A percentile compares a stretch with the other conserved stretches of the same genome.
Evolutionary conservation across 2,797 vertebrate species (phyloP).

Genomic region (Sorex maritimensis): DNA sequence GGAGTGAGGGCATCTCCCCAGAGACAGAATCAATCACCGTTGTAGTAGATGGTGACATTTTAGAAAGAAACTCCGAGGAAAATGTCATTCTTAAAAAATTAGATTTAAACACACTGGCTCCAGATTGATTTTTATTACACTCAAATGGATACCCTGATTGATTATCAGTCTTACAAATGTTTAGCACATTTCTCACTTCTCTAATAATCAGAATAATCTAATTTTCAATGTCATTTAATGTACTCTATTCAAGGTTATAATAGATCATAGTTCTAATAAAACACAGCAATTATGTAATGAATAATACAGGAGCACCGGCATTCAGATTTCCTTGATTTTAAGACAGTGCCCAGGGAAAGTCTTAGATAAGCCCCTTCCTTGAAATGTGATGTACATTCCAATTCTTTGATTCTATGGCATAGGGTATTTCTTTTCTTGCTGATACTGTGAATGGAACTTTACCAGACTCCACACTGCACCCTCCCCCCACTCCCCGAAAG

Average conservation of each 20-base stretch:
- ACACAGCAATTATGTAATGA: slow-evolving; percentile 90
- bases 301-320: slow-evolving; percentile 88
- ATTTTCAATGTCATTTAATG: slow-evolving; percentile 92
- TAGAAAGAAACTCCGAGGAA: slow-evolving; percentile 92
- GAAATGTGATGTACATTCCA: not conserved
- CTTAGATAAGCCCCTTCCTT: slow-evolving; percentile 55
- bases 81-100: slow-evolving; percentile 95
- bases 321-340: slow-evolving; percentile 79
- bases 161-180: slow-evolving; percentile 91
- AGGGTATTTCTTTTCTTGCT: not conserved
- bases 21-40: slow-evolving; percentile 92
- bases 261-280: slow-evolving; percentile 92
- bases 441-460: slow-evolving; percentile 46
- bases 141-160: slow-evolving; percentile 91
- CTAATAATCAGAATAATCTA: slow-evolving; percentile 93
- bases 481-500: not conserved
- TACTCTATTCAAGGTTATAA: slow-evolving; percentile 91
- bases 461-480: not conserved
- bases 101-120: slow-evolving; percentile 92
- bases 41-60: slow-evolving; percentile 93
- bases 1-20: slow-evolving; percentile 90
- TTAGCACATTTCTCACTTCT: slow-evolving; percentile 92
- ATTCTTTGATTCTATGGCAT: not conserved
- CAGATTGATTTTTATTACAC: slow-evolving; percentile 93
- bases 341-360: slow-evolving; percentile 30